Percentiles rank a stretch among this genome's conserved stretches.
phyloP scores from a whole-genome alignment of 2,888 invertebrate genomes.

The Scaptodrosophila latifasciaeformis region DNA sequence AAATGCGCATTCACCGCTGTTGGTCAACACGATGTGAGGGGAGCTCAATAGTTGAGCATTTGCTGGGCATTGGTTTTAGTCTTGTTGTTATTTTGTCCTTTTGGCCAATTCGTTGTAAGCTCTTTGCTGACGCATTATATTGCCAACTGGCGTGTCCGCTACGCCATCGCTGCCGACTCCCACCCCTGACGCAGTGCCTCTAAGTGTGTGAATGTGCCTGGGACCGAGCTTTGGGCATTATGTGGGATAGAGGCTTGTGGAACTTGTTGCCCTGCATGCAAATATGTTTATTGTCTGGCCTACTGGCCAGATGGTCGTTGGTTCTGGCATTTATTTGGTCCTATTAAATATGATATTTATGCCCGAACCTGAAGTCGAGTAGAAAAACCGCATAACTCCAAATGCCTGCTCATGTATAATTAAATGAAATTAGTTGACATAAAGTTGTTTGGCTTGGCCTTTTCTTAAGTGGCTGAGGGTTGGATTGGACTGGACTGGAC shows the following conservation, averaged over 20 bases:
- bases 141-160: slow-evolving; percentile 42
- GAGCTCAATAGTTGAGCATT: too few species aligned
- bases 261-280: slow-evolving; percentile 50
- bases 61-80: too few species aligned
- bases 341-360: slow-evolving; percentile 49
- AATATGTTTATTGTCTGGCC: slow-evolving; percentile 61
- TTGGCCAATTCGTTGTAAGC: too few species aligned
- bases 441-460: slow-evolving; percentile 19
- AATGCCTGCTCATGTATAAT: slow-evolving; percentile 30
- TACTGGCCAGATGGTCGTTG: slow-evolving; percentile 18
- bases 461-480: background rate
- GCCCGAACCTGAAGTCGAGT: slow-evolving; percentile 6
- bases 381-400: slow-evolving; percentile 23
- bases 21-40: too few species aligned
- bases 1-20: slow-evolving; percentile 48
- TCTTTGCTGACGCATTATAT: slow-evolving; percentile 45
- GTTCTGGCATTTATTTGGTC: slow-evolving; percentile 29
- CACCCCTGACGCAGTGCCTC: slow-evolving; percentile 20
- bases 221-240: slow-evolving; percentile 1
- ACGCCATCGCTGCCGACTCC: slow-evolving; percentile 4
- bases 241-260: slow-evolving; percentile 5
- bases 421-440: slow-evolving; percentile 50
- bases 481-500: too few species aligned
- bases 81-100: too few species aligned
- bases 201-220: slow-evolving; percentile 22